These are phyloP conservation scores for Netelia fuscicornis DNA, from an alignment of 2,888 invertebrate species.

Conservation along the genomic window DNA sequence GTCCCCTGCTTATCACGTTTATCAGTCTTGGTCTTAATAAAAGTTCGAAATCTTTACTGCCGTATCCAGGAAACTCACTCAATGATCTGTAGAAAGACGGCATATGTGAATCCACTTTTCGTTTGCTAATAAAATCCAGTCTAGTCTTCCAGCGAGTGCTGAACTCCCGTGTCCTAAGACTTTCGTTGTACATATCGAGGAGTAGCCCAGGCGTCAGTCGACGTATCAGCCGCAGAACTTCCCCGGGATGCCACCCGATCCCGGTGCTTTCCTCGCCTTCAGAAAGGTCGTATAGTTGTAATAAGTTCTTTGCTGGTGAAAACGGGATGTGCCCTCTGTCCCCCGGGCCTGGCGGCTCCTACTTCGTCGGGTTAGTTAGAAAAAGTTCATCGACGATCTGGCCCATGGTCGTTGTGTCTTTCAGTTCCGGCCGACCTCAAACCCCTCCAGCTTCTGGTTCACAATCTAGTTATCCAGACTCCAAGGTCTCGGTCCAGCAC, in stretches of 20 bases:
- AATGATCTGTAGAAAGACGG: slow-evolving; percentile 49
- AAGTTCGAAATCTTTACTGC: slow-evolving; percentile 72
- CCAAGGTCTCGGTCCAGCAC: no score
- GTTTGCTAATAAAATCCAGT: slow-evolving; percentile 36
- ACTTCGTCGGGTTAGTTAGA: no score
- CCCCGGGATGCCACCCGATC: slow-evolving; percentile 42
- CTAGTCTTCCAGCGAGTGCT: slow-evolving; percentile 20
- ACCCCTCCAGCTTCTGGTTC: no score
- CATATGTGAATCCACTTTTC: slow-evolving; percentile 59
- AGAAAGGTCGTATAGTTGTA: background rate
- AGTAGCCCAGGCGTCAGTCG: slow-evolving; percentile 46
- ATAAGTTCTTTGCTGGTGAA: slow-evolving; percentile 35
- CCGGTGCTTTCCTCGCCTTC: background rate
- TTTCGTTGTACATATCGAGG: slow-evolving; percentile 52
- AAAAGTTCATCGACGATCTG: no score
- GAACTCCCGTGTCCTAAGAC: slow-evolving; percentile 40
- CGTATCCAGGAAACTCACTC: background rate
- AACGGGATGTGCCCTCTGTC: background rate
- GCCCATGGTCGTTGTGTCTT: no score
- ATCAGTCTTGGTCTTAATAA: slow-evolving; percentile 49
- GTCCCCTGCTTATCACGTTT: no score
- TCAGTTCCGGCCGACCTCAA: no score
- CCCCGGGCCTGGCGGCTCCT: background rate
- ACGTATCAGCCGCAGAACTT: slow-evolving; percentile 47
- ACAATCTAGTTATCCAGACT: no score